phyloP scores from a whole-genome alignment of 2,888 invertebrate genomes.

The Acanthoscelides obtectus region DNA sequence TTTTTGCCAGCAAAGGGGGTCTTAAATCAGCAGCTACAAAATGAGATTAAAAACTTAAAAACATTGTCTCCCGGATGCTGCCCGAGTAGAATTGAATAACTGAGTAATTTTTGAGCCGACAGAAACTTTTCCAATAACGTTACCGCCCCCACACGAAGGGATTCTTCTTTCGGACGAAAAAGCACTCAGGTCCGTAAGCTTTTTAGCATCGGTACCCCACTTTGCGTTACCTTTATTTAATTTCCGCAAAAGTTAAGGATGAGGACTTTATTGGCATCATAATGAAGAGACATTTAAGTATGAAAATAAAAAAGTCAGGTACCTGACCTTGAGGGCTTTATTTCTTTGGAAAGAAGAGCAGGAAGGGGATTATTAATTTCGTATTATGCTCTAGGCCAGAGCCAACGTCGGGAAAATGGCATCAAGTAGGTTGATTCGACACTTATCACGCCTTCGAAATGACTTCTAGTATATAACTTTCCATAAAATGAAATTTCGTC shows the following conservation, averaged over 20 bases:
- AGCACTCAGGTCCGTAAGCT: not conserved
- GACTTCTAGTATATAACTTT: no score
- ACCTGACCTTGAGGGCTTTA: no score
- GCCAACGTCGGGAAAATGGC: no score
- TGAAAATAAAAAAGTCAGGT: no score
- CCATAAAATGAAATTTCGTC: no score
- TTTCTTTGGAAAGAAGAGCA: no score
- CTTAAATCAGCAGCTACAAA: not conserved
- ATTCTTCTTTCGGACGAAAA: not conserved
- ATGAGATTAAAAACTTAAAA: not conserved
- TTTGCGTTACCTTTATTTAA: not conserved
- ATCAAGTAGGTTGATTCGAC: no score
- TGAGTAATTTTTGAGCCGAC: not conserved
- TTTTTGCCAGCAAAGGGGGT: not conserved
- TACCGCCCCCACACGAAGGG: not conserved
- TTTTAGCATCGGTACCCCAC: not conserved
- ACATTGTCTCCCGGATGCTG: not conserved
- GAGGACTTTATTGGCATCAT: no score
- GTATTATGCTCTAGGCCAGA: no score
- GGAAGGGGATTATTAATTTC: no score
- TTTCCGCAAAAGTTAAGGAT: not conserved
- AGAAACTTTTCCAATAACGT: not conserved
- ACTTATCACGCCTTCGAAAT: no score
- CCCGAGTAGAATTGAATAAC: not conserved
- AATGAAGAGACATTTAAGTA: no score